These are phyloP conservation scores for Papilio xuthus DNA, from an alignment of 1,140 invertebrate species.

Conservation along the genomic window DNA sequence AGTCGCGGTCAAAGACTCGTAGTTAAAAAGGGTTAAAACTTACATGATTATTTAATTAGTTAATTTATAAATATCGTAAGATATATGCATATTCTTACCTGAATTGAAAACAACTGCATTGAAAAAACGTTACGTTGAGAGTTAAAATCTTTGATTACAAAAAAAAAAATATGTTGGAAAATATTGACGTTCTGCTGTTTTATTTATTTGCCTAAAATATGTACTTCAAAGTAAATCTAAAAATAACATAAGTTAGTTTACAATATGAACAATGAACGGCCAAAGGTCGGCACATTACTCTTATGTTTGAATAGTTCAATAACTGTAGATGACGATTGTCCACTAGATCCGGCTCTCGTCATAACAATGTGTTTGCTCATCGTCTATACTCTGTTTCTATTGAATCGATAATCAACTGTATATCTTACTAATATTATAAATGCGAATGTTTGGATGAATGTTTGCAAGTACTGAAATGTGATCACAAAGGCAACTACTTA, in stretches of 20 bases:
- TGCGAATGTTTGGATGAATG: neutral
- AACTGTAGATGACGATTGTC: slow-evolving; percentile 26
- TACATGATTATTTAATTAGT: too few relatives aligned
- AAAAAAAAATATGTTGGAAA: too few relatives aligned
- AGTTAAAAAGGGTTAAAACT: too few relatives aligned
- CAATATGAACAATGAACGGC: neutral
- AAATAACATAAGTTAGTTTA: neutral
- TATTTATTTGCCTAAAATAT: neutral
- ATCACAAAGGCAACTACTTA: too few relatives aligned
- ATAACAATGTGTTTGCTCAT: slow-evolving; percentile 35
- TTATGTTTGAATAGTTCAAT: slow-evolving; percentile 32
- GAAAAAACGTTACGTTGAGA: too few relatives aligned
- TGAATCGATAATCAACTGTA: slow-evolving; percentile 36
- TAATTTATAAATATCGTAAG: too few relatives aligned
- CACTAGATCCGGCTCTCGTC: slow-evolving; percentile 7
- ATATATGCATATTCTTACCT: too few relatives aligned
- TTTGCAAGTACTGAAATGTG: too few relatives aligned
- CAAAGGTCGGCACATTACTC: slow-evolving; percentile 16
- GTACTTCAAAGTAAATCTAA: neutral
- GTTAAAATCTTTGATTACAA: neutral
- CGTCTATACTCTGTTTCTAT: slow-evolving; percentile 6
- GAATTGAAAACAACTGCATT: too few relatives aligned
- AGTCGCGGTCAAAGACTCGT: too few relatives aligned
- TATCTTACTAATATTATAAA: neutral
- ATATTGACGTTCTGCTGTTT: too few relatives aligned